Conservation (phyloP, 2,797 vertebrate genomes). For the Xiphophorus birchmanni region DNA sequence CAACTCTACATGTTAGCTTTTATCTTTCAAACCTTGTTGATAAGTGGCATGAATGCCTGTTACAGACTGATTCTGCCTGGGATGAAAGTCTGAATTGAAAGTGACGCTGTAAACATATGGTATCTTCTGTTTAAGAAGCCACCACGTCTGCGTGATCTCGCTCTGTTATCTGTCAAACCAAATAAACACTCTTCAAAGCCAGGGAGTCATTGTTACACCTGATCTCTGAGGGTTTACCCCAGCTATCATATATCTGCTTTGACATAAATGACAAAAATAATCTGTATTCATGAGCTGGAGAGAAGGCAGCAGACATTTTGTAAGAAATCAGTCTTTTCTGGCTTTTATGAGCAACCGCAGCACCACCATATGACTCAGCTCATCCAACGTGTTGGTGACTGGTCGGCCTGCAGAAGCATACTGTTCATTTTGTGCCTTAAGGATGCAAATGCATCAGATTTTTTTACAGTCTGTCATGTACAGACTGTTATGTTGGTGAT, state of each 20-base stretch:
- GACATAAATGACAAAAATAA: conserved; percentile 10
- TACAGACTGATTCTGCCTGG: not conserved
- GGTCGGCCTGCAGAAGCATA: not conserved
- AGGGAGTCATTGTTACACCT: conserved; percentile 2
- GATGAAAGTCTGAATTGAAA: not conserved
- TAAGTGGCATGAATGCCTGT: not conserved
- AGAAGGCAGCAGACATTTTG: not conserved
- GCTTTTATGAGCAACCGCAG: not conserved
- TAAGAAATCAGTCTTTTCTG: not conserved
- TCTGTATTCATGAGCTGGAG: not conserved
- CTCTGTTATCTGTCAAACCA: not conserved
- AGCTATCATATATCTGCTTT: not conserved
- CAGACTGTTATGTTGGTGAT: not conserved
- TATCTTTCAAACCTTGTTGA: not conserved
- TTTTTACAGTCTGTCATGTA: not conserved
- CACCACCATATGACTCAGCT: not conserved
- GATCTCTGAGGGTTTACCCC: conserved; percentile 1
- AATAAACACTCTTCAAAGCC: conserved; percentile 8
- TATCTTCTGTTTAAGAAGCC: not conserved
- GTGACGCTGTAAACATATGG: not conserved
- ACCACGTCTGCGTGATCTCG: not conserved
- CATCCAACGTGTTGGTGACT: not conserved
- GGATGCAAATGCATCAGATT: not conserved
- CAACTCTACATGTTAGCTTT: not conserved
- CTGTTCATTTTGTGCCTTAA: too few relatives aligned